phyloP scores from a whole-genome alignment of 2,797 vertebrate genomes.

The Lithobates pipiens region DNA sequence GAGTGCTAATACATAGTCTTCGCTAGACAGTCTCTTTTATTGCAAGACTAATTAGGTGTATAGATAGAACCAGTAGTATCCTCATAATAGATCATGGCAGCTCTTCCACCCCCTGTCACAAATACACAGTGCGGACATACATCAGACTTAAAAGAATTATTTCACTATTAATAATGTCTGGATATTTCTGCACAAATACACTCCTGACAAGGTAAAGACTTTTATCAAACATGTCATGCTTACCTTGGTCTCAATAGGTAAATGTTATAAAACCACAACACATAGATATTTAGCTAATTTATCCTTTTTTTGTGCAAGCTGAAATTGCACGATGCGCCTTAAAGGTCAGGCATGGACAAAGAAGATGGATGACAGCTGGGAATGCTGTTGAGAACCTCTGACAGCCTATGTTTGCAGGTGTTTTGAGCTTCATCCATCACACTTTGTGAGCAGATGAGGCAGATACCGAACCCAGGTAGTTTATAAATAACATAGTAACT shows the following conservation, averaged over 20 bases:
- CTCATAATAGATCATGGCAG: conserved; percentile 29
- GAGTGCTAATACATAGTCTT: neutral
- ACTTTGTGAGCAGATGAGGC: conserved; percentile 34
- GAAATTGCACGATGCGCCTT: conserved; percentile 39
- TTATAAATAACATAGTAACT: conserved; percentile 37
- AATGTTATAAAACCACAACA: conserved; percentile 18
- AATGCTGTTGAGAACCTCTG: conserved; percentile 57
- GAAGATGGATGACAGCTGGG: conserved; percentile 64
- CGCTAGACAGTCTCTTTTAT: conserved; percentile 25
- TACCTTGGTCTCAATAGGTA: conserved; percentile 25
- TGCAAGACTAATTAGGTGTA: conserved; percentile 21
- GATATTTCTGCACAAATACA: conserved; percentile 13
- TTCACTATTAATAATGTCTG: conserved; percentile 15
- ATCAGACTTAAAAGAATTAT: conserved; percentile 27
- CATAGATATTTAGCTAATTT: conserved; percentile 37
- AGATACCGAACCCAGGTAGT: conserved; percentile 50
- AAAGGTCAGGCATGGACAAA: conserved; percentile 67
- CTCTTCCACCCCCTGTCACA: conserved; percentile 24
- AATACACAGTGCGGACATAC: conserved; percentile 7
- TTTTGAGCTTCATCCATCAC: conserved; percentile 67
- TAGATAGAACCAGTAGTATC: conserved; percentile 24
- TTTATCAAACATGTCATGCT: conserved; percentile 45
- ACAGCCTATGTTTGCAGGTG: conserved; percentile 62
- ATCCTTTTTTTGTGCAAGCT: conserved; percentile 30
- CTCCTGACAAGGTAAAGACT: conserved; percentile 14